Base-by-base conservation (phyloP, 2,888 invertebrate genomes). In the Dicyrtoma fusca region DNA sequence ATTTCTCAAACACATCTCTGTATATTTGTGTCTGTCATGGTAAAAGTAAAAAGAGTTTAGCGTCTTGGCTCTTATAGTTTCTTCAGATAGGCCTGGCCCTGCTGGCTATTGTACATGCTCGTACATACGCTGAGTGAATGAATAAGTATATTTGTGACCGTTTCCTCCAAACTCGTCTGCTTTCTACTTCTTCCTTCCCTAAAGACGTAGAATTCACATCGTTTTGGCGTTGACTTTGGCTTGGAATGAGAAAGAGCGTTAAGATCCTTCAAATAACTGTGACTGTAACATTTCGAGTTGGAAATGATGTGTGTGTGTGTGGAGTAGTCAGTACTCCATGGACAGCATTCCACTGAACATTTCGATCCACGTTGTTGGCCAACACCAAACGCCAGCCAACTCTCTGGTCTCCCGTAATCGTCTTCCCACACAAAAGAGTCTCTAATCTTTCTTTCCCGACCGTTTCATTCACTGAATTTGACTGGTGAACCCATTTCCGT, bases 401-500 rank as follows among this genome's bases (percentile, higher is more conserved):
- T 61, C 19, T 13, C 5, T 14, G 23, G n/a, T 21, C 45, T 14
- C 42, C 42, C n/a, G n/a, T 61, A n/a, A 61, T 61, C 34, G n/a
- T 61, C 61, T 61, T 61, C 61, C 61, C 44, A 64, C 64, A 63
- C 49, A 64, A 64, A 64, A 49, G 49, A 14, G 21, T 23, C 25
- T 23, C 64, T 64, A 64, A 64, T 64, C 64, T 64, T 49, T 64
- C 64, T 64, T 64, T 26, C 64, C 64, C 49, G 64, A 64, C 47
- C 45, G 45, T 63, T 21, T 63, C 63, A 45, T 49, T 49, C 26
- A n/a, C 45, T 64, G 64, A 49, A 64, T 64, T 64, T 64, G 64
- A 64, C 64, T 49, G 64, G 64, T 64, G 64, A 64, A 64, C 64
- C 64, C 64, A 64, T 64, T 64, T 64, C 64, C 64, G 49, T 49